Base-by-base conservation (phyloP, 2,113 vertebrate species). In the Mixornis gularis region DNA sequence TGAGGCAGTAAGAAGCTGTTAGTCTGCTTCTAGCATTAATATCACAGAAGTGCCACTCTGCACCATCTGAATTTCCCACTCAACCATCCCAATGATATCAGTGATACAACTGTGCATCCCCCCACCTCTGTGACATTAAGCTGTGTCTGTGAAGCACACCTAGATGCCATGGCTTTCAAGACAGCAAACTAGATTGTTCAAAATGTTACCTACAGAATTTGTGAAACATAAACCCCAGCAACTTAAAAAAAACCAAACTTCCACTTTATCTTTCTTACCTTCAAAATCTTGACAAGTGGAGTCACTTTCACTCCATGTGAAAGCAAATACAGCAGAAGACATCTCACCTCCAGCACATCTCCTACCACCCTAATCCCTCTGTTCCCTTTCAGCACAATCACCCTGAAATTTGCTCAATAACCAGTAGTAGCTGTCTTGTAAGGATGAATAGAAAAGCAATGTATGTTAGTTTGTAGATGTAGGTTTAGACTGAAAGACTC, bases 1-100 rank as follows among this genome's bases (percentile, higher is more conserved):
- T 90, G 93, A 95, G 77, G 76, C 85, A 95, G 17, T 90, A 92
- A 77, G 68, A 93, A 92, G 91, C 84, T 93, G 89, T 95, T 92
- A 95, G 92, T 95, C 60, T 95, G 72, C 72, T 94, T 90, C 89
- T 72, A 71, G 89, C 89, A 78, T 85, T 89, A 91, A 79, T 64
- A 68, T 92, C 87, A 85, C 74, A 82, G 68, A 95, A 55, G 82
- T 93, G 82, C 41, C 56, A 77, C 46, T 85, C 34, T 59, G 64
- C 52, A 90, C 59, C 24, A 63, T 18, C 6, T 65, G 55, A 90
- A 82, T 95, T 95, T 78, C 46, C 60, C 20, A 36, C 40, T 73
- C 36, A 51, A 36, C 13, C 3, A 5, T 41, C 41, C 24, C 63
- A 85, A 59, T 9, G 17, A 22, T 52, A 63, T 43, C 46, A 34